Evolutionary conservation across 2,888 invertebrate genomes (phyloP), one percentile per base, ranked within the genome.

Genomic region (Callyntrura guangdongensis): DNA sequence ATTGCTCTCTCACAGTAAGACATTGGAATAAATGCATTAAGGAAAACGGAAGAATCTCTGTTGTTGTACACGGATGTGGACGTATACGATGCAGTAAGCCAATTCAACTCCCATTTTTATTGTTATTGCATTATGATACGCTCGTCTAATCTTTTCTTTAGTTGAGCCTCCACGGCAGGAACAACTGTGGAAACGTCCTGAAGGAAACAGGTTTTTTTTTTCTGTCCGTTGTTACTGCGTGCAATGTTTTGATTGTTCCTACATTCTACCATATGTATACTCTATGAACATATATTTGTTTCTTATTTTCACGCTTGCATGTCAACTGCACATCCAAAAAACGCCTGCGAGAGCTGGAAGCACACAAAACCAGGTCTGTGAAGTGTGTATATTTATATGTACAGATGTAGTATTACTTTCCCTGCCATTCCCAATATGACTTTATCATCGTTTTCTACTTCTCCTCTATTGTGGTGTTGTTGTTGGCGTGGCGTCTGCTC

Each of bases 81-180:
- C 67, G 14, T 22, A 14, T 25, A 22, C 67, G 4, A 67, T 14
- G 27, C 8, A 67, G 27, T 67, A 47, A 47, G 22, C 27, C 81
- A 81, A 81, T 56, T 25, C 59, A 81, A 81, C 59, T 81, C 59
- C 27, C 56, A 59, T 81, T 81, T 81, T 81, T 81, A 81, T 81
- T 81, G 81, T 81, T 81, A 81, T 81, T 81, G 25, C 81, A 56
- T 81, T 81, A 81, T 59, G 81, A 81, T 81, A 81, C 81, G 59
- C 81, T 81, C 17, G 22, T 8, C 59, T 27, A 59, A 59, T 59
- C 81, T 59, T 81, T 59, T 22, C 25, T 56, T n/a, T 36, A 8
- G 56, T 81, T 81, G 27, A 67, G 36, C 67, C 53, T 47, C 36
- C 12, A 8, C 72, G 6, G 12, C 72, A 45, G 12, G 6, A 47